A percentile compares a stretch with the other conserved stretches of the same genome.
phyloP scores from a whole-genome alignment of 2,888 invertebrate genomes.

The Geotrupes spiniger region DNA sequence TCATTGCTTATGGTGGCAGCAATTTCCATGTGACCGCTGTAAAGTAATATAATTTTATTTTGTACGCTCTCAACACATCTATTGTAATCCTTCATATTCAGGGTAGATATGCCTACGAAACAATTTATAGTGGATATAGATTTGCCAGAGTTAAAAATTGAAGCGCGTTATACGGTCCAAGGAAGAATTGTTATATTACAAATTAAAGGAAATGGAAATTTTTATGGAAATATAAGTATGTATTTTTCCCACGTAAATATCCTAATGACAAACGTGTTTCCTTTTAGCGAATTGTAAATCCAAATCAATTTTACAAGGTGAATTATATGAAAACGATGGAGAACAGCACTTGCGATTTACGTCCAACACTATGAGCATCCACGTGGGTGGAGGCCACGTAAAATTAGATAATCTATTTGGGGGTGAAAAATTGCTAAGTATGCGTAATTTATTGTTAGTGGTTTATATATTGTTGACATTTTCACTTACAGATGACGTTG shows the following conservation, averaged over 20 bases:
- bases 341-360: constrained; percentile 48
- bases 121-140: constrained; percentile 48
- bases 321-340: constrained; percentile 47
- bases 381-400: constrained; percentile 51
- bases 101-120: constrained; percentile 45
- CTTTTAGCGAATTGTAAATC: constrained; percentile 41
- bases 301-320: constrained; percentile 35
- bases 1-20: constrained; percentile 55
- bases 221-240: constrained; percentile 57
- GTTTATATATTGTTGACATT: not conserved
- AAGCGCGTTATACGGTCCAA: constrained; percentile 54
- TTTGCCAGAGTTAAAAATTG: constrained; percentile 53
- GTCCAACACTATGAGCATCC: constrained; percentile 50
- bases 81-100: too few relatives aligned
- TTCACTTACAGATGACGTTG: constrained; percentile 48
- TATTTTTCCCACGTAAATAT: too few relatives aligned
- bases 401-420: constrained; percentile 55
- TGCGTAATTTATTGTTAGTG: constrained; percentile 15
- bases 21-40: constrained; percentile 51
- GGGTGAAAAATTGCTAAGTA: constrained; percentile 54
- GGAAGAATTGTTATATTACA: constrained; percentile 55
- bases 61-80: too few relatives aligned
- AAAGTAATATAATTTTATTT: constrained; percentile 6
- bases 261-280: constrained; percentile 7
- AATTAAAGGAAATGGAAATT: constrained; percentile 54